phyloP scores from a whole-genome alignment of 1,140 invertebrate species.

The Reticulitermes speratus region DNA sequence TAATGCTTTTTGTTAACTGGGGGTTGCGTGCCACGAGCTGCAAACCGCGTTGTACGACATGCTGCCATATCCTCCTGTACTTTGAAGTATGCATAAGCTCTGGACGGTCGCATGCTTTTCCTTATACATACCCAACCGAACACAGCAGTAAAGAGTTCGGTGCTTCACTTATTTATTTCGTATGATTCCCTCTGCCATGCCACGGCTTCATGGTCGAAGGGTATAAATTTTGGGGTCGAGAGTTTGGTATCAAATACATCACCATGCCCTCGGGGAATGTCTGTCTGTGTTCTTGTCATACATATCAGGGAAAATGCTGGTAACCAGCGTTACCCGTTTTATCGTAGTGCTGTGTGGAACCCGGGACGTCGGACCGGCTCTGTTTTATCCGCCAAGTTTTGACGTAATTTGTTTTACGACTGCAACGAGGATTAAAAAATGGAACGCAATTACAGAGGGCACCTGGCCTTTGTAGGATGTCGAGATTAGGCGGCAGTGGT shows the following conservation, averaged over 20 bases:
- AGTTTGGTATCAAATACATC: slow-evolving; percentile 11
- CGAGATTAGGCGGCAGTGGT: too few species aligned
- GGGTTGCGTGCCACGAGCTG: neutral
- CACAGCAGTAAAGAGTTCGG: neutral
- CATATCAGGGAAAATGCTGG: neutral
- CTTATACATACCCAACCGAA: neutral
- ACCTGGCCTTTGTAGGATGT: too few species aligned
- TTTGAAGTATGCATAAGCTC: slow-evolving; percentile 3
- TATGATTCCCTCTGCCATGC: neutral
- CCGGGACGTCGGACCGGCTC: neutral
- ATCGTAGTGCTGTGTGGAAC: neutral
- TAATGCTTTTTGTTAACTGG: neutral
- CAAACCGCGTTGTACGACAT: neutral
- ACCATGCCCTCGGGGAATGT: neutral
- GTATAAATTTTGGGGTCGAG: neutral
- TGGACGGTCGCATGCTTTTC: neutral
- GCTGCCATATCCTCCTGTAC: neutral
- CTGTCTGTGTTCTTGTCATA: neutral
- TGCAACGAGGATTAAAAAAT: too few species aligned
- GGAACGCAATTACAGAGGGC: too few species aligned
- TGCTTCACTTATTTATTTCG: neutral
- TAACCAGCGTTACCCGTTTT: neutral
- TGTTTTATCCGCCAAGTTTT: too few species aligned
- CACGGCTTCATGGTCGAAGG: neutral
- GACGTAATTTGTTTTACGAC: too few species aligned